Conservation (phyloP, 37 sponge, comb jelly and placozoan species). For the Cliona cf. orientalis region DNA sequence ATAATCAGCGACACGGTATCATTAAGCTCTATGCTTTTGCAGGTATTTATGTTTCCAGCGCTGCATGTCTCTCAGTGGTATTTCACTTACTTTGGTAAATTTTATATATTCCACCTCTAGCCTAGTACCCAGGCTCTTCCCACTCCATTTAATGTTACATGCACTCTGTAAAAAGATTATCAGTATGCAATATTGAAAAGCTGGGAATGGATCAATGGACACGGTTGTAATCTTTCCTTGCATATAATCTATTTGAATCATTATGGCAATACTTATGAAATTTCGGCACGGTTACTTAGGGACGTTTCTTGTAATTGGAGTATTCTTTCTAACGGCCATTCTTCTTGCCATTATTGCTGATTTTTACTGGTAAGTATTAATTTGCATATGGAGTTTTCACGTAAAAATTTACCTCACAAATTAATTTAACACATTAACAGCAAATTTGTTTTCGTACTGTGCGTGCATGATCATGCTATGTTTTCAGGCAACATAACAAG, state of each 20-base stretch:
- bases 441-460: neutral
- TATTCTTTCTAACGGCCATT: slow-evolving; percentile 67
- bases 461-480: neutral
- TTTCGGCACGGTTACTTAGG: too few relatives aligned
- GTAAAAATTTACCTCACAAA: neutral
- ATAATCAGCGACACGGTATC: neutral
- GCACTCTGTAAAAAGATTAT: too few relatives aligned
- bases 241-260: too few relatives aligned
- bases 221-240: too few relatives aligned
- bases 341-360: slow-evolving; percentile 86
- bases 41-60: slow-evolving; percentile 38
- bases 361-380: slow-evolving; percentile 80
- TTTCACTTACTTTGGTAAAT: slow-evolving; percentile 26
- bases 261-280: too few relatives aligned
- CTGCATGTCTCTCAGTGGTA: neutral
- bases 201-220: too few relatives aligned
- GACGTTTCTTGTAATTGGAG: slow-evolving; percentile 69
- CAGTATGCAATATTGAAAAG: too few relatives aligned
- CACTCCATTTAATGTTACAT: too few relatives aligned
- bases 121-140: too few relatives aligned
- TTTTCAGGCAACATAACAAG: slow-evolving; percentile 61
- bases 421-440: too few relatives aligned
- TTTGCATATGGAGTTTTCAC: neutral
- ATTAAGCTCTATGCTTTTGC: neutral
- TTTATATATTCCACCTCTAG: slow-evolving; percentile 11